These are phyloP conservation scores for Tethea ocularis DNA, from an alignment of 2,888 invertebrate species.

Conservation along the genomic window DNA sequence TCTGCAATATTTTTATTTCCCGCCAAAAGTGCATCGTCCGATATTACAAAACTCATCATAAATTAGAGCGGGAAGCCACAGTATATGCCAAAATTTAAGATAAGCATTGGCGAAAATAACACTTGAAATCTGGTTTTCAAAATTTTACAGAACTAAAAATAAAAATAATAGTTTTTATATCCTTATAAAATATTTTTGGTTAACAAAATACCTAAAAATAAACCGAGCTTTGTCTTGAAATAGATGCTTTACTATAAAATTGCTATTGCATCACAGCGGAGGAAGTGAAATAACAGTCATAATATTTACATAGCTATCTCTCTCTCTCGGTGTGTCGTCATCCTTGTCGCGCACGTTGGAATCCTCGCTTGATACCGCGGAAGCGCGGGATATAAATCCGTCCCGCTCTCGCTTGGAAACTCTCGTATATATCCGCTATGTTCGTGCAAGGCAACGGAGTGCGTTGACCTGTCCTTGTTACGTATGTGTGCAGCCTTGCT, in stretches of 20 bases:
- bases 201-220: constrained; percentile 53
- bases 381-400: constrained; percentile 44
- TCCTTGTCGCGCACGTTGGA: constrained; percentile 67
- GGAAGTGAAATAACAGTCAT: constrained; percentile 83
- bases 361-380: constrained; percentile 53
- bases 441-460: constrained; percentile 81
- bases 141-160: neutral
- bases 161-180: neutral
- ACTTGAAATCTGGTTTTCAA: neutral
- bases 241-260: constrained; percentile 73
- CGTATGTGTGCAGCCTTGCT: constrained; percentile 81
- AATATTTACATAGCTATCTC: constrained; percentile 80
- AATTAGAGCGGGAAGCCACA: neutral
- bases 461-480: constrained; percentile 84
- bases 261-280: constrained; percentile 80
- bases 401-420: constrained; percentile 49
- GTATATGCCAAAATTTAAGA: constrained; percentile 1
- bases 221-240: constrained; percentile 74
- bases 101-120: neutral
- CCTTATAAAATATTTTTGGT: constrained; percentile 15
- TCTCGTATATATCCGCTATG: constrained; percentile 54
- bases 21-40: constrained; percentile 5
- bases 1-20: neutral
- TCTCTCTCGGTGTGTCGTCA: constrained; percentile 58
- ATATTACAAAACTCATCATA: neutral